These are phyloP conservation scores for Sesamia nonagrioides DNA, from an alignment of 1,140 invertebrate species.

Conservation along the genomic window DNA sequence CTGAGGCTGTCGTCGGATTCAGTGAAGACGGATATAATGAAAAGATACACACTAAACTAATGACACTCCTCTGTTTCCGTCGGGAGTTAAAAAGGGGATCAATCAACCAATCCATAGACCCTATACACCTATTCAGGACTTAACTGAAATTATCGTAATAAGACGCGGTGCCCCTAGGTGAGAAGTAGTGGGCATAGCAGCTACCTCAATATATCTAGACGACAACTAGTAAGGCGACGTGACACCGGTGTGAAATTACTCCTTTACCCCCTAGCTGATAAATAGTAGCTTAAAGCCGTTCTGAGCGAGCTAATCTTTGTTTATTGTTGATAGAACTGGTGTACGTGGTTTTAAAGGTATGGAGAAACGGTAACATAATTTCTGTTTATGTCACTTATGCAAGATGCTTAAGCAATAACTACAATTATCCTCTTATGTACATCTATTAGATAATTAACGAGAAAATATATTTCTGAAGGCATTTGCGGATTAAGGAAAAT, in stretches of 20 bases:
- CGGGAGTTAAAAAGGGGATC: too few species aligned
- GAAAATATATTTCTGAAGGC: neutral
- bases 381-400: neutral
- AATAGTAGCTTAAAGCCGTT: slow-evolving; percentile 26
- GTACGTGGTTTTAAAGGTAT: slow-evolving; percentile 2
- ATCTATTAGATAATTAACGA: too few species aligned
- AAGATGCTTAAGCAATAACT: too few species aligned
- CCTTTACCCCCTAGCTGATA: slow-evolving; percentile 23
- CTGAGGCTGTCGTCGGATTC: too few species aligned
- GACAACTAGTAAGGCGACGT: slow-evolving; percentile 41
- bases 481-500: slow-evolving; percentile 13
- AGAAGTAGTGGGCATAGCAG: neutral
- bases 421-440: too few species aligned
- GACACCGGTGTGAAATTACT: slow-evolving; percentile 48
- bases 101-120: too few species aligned
- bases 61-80: too few species aligned
- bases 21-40: too few species aligned
- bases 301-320: slow-evolving; percentile 22
- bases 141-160: neutral
- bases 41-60: too few species aligned
- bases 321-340: slow-evolving; percentile 38
- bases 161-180: neutral
- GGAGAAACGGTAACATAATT: neutral
- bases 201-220: slow-evolving; percentile 48
- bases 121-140: too few species aligned